Evolutionary conservation across 2,888 invertebrate genomes (phyloP).

Genomic region (Strigamia crassipes): DNA sequence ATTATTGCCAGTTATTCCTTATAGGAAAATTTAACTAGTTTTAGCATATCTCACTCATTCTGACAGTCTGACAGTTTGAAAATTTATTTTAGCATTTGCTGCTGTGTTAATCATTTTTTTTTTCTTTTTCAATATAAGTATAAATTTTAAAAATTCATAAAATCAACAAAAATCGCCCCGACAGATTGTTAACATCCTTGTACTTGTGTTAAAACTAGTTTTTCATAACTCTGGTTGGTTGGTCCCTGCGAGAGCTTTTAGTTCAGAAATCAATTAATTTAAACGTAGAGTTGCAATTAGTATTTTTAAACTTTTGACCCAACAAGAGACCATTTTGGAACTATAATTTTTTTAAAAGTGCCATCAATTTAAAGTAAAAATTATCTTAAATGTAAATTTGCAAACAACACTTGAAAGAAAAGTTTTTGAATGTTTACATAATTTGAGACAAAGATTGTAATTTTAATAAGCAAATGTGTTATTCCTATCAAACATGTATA

Average conservation of each 20-base stretch:
- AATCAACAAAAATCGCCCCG: background rate
- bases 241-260: background rate
- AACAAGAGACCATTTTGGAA: background rate
- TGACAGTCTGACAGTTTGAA: no score
- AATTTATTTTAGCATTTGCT: constrained; percentile 10
- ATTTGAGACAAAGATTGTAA: constrained; percentile 32
- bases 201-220: background rate
- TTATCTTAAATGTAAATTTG: background rate
- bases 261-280: background rate
- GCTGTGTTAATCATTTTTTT: background rate
- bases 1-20: constrained; percentile 18
- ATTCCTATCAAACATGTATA: background rate
- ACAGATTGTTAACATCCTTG: background rate
- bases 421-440: constrained; percentile 34
- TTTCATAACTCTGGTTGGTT: background rate
- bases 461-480: constrained; percentile 18
- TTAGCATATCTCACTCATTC: background rate
- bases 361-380: background rate
- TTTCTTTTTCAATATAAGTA: background rate
- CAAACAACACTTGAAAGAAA: background rate
- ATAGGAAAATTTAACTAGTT: constrained; percentile 5
- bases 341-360: background rate
- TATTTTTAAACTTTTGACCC: background rate
- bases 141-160: background rate
- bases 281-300: background rate